Evolutionary conservation across 2,888 invertebrate species (phyloP).

Genomic region (Orthonevra nobilis): DNA sequence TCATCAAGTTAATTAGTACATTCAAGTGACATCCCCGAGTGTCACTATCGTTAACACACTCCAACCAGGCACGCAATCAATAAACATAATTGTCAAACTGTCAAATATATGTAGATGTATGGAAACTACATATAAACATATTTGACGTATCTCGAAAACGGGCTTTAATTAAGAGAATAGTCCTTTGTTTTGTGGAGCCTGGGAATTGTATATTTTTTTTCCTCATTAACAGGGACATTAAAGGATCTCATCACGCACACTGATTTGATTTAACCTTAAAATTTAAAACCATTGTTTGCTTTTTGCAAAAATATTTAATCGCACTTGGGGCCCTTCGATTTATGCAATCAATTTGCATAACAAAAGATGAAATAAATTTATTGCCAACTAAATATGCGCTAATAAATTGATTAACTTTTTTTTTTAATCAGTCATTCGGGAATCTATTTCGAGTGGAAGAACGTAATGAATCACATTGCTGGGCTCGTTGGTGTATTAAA

Average conservation of each 20-base stretch:
- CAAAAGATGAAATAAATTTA: conserved; percentile 10
- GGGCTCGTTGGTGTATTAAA: not conserved
- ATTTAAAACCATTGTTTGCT: not conserved
- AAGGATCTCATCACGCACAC: too few species aligned
- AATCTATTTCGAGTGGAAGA: too few species aligned
- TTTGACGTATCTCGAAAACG: too few species aligned
- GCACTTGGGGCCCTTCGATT: conserved; percentile 14
- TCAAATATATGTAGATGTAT: too few species aligned
- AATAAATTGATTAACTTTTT: conserved; percentile 38
- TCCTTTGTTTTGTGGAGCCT: too few species aligned
- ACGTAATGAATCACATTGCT: not conserved
- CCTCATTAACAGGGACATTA: too few species aligned
- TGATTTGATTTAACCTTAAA: too few species aligned
- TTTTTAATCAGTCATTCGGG: not conserved
- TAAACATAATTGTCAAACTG: conserved; percentile 31
- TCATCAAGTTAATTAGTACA: conserved; percentile 39
- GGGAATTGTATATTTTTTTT: too few species aligned
- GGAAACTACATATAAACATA: too few species aligned
- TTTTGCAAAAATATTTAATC: conserved; percentile 3
- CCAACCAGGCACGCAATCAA: conserved; percentile 30
- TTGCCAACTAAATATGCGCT: conserved; percentile 26
- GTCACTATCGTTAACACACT: conserved; percentile 22
- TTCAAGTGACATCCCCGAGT: conserved; percentile 13
- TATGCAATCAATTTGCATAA: conserved; percentile 39
- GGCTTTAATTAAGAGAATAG: too few species aligned